phyloP scores from a whole-genome alignment of 1,140 invertebrate species.

The Drosophila nigromelanica region DNA sequence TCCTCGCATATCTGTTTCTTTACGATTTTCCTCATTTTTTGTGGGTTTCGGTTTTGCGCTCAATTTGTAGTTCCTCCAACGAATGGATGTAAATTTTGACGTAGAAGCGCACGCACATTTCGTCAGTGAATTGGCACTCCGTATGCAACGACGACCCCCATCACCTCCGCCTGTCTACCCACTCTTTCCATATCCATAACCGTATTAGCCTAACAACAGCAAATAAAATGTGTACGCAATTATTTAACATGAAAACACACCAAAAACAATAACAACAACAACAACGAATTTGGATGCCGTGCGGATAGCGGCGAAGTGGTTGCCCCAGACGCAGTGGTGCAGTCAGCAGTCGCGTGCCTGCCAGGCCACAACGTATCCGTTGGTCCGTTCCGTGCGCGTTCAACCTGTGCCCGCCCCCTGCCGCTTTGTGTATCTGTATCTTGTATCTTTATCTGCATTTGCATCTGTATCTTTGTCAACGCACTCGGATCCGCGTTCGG shows the following conservation, averaged over 20 bases:
- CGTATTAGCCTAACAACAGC: slow-evolving; percentile 37
- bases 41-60: slow-evolving; percentile 48
- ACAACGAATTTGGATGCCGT: slow-evolving; percentile 7
- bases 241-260: slow-evolving; percentile 74
- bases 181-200: background rate
- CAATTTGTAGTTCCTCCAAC: slow-evolving; percentile 37
- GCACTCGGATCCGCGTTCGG: slow-evolving; percentile 7
- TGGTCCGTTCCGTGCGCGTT: slow-evolving; percentile 30
- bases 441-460: slow-evolving; percentile 7
- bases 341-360: slow-evolving; percentile 76
- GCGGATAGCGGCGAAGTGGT: slow-evolving; percentile 54
- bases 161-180: background rate
- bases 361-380: slow-evolving; percentile 68
- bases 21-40: slow-evolving; percentile 7
- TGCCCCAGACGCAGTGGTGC: slow-evolving; percentile 47
- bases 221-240: slow-evolving; percentile 77
- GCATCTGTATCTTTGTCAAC: slow-evolving; percentile 31
- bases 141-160: slow-evolving; percentile 36
- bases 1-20: too few species aligned
- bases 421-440: slow-evolving; percentile 2
- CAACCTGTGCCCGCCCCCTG: slow-evolving; percentile 8
- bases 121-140: slow-evolving; percentile 70
- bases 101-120: slow-evolving; percentile 69
- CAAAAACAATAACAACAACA: slow-evolving; percentile 36
- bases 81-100: slow-evolving; percentile 54